Evolutionary conservation across 2,113 vertebrate genomes (phyloP), one percentile per base, ranked within the genome.

Genomic region (Carlito syrichta): DNA sequence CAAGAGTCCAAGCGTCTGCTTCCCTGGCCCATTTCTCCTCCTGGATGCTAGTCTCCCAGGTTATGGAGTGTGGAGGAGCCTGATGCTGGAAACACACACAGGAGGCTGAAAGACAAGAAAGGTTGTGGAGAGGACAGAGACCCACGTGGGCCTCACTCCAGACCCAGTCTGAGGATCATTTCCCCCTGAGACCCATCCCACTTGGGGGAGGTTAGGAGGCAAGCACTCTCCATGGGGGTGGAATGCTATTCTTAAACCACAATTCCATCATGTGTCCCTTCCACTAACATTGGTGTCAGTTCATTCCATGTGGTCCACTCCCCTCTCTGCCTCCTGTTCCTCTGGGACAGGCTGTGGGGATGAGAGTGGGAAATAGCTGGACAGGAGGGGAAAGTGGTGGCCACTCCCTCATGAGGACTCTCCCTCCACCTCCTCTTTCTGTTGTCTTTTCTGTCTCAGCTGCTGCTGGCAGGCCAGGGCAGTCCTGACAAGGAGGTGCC

Each of bases 401-500:
- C 32, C 77, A 58, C 32, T 79, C 23, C 23, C 32, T 45, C 1
- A 0, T 6, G 12, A 54, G 12, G 11, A 76, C 25, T 78, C 32
- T 10, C 54, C n/a, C 1, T 2, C 8, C 25, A 1, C 20, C 10
- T 52, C 12, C 1, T 12, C 35, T 13, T 50, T 17, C 43, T 25
- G 30, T 38, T 45, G 4, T 93, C 76, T 62, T 23, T 1, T 91
- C 43, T 88, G 23, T 88, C 69, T 32, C 92, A 98, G 98, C 90
- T 98, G 89, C 95, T 98, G 45, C 43, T 4, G 86, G 95, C 86
- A 5, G 98, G 98, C n/a, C 91, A 98, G 90, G 98, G 98, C 56
- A 20, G n/a, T 19, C 97, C 98, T 14, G 35, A 17, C 0, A 17
- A 16, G 0, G 91, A 96, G 56, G 95, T 97, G 13, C 92, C 97